phyloP scores from a whole-genome alignment of 2,888 invertebrate genomes.

The Poecilobothrus nobilitatus region DNA sequence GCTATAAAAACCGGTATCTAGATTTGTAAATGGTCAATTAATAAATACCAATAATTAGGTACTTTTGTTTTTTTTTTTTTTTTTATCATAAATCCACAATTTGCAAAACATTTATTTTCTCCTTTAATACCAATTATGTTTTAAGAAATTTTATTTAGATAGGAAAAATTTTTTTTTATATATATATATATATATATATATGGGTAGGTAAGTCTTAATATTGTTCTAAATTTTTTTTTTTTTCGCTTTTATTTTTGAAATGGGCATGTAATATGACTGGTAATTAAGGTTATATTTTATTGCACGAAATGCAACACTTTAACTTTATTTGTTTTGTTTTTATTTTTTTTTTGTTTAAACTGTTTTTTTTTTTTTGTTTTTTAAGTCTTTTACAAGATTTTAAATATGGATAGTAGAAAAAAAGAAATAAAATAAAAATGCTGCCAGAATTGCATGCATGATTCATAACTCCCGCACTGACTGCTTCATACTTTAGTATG shows the following conservation, averaged over 20 bases:
- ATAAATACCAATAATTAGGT: neutral
- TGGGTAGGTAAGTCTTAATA: neutral
- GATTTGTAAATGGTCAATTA: neutral
- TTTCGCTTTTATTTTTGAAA: neutral
- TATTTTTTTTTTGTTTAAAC: no score
- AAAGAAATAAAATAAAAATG: neutral
- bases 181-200: neutral
- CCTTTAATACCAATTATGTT: neutral
- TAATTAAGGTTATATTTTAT: neutral
- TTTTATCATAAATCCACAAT: slow-evolving; percentile 3
- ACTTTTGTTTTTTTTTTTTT: neutral
- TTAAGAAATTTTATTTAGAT: neutral
- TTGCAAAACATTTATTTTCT: neutral
- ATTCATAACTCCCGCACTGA: neutral
- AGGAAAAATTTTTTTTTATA: no score
- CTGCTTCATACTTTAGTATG: neutral
- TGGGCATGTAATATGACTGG: neutral
- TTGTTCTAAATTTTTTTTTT: neutral
- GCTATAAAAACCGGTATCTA: no score
- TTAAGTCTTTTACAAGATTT: neutral
- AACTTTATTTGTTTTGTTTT: neutral
- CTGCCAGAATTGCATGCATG: neutral
- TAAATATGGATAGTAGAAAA: neutral
- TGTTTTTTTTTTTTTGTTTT: no score
- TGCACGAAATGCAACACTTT: slow-evolving; percentile 6